Evolutionary conservation across 2,113 vertebrate species (phyloP), one percentile per base, ranked within the genome.

Genomic region (Elephas maximus): DNA sequence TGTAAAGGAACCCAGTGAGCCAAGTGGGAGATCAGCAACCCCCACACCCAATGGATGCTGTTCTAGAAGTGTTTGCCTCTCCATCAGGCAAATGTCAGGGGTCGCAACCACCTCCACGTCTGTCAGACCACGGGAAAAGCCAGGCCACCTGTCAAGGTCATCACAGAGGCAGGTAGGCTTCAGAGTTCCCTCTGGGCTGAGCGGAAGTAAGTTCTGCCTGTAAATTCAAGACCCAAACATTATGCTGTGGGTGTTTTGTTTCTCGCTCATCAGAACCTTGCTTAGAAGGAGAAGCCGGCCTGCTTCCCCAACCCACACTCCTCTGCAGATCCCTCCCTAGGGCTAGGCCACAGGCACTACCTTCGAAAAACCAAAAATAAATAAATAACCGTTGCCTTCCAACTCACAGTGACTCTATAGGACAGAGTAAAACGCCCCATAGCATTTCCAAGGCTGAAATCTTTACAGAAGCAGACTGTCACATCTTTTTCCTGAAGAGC

Each of bases 161-260:
- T 65, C 37, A 67, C n/a, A 48, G 4, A 73, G 41, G 45, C 20
- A n/a, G 0, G 6, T 8, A 51, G 67, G 24, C 80, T 14, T 4
- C 1, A 5, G 24, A 73, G 51, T 63, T n/a, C 77, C 92, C 65
- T 80, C 63, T 41, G 5, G n/a, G 12, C 0, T 18, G 4, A 63
- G 20, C 53, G 48, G 41, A 83, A 90, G 76, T 73, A 76, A 33
- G 26, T 17, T 94, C 67, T 74, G 37, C 65, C 80, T 45, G 21
- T 33, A n/a, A 15, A 41, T 6, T 81, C 44, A 51, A 57, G 91
- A 28, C 71, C 17, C 26, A n/a, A 33, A 67, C 20, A 1, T 23
- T 4, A 18, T 3, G 21, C 26, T 2, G 17, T 2, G 23, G 3
- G 37, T 15, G 26, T 0, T 1, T 11, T 4, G 33, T 6, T 15